Base-by-base conservation (phyloP, 2,113 vertebrate species). In the Phainopepla nitens region DNA sequence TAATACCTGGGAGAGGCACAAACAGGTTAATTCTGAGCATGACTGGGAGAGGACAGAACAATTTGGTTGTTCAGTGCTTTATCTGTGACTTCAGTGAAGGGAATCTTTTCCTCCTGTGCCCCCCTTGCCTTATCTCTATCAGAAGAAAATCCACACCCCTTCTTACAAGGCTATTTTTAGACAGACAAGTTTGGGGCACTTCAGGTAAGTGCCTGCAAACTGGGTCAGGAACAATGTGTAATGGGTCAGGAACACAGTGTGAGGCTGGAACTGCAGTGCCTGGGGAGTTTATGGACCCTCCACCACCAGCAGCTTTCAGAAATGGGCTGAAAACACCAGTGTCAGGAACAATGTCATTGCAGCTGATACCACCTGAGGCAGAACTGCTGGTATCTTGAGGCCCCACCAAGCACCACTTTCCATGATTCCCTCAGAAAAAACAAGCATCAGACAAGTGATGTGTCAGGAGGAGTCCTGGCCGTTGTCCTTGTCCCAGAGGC, bases 1-100 rank as follows among this genome's bases (percentile, higher is more conserved):
- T 99, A 97, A 99, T 99, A 94, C 99, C 99, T 99, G 96, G 11
- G 27, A 90, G 41, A 83, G 54, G 65, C 64, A 76, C 41, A 65
- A 68, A 90, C 42, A 20, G 51, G 8, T 57, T 8, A 25, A 31
- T 25, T 61, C 49, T 20, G 49, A 70, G 45, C 4, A 7, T 2
- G 13, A 19, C 35, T 47, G 31, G 35, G 19, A 57, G 15, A 57
- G 62, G 50, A 79, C 21, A 31, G 25, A 53, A 68, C 18, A 45
- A 44, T 70, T 20, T 66, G 50, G 15, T 11, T 72, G 49, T 18
- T 27, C 53, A 36, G 57, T 41, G 24, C 21, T 94, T 70, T 23
- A 42, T 16, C 22, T 25, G 7, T 42, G 23, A 58, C 33, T 58
- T 56, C 45, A 72, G 8, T 5, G 11, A 72, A 49, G 49, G 28